Conservation (phyloP, 2,113 vertebrate genomes). For the Rafetus swinhoei region DNA sequence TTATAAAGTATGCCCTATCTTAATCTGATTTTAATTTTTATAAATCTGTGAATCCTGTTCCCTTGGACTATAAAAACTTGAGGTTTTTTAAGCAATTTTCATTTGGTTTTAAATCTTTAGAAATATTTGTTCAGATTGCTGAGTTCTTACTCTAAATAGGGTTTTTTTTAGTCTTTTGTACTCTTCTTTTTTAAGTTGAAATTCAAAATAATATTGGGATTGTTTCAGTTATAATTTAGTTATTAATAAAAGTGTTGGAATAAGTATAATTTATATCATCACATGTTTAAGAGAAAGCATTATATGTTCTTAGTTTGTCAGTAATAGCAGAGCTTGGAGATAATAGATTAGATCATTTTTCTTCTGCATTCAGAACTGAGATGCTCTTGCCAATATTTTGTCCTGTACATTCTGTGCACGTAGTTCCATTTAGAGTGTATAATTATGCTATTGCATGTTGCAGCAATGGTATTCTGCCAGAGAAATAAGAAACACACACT, state of each 20-base stretch:
- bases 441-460: constrained; percentile 36
- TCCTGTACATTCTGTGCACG: constrained; percentile 20
- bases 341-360: background rate
- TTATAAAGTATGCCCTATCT: background rate
- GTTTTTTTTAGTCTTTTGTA: background rate
- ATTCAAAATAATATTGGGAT: background rate
- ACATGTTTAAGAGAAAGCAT: background rate
- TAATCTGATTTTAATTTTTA: background rate
- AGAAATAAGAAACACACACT: constrained; percentile 19
- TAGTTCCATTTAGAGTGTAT: background rate
- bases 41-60: background rate
- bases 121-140: background rate
- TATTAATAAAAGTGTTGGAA: background rate
- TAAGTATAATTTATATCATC: background rate
- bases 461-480: background rate
- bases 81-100: constrained; percentile 6
- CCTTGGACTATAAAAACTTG: background rate
- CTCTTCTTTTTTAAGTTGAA: background rate
- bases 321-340: constrained; percentile 9
- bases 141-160: background rate
- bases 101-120: background rate
- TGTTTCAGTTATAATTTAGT: background rate
- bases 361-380: background rate
- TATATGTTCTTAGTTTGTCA: background rate
- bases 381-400: background rate